These are phyloP conservation scores for Nemotelus nigrinus DNA, from an alignment of 2,888 invertebrate species.

Conservation along the genomic window DNA sequence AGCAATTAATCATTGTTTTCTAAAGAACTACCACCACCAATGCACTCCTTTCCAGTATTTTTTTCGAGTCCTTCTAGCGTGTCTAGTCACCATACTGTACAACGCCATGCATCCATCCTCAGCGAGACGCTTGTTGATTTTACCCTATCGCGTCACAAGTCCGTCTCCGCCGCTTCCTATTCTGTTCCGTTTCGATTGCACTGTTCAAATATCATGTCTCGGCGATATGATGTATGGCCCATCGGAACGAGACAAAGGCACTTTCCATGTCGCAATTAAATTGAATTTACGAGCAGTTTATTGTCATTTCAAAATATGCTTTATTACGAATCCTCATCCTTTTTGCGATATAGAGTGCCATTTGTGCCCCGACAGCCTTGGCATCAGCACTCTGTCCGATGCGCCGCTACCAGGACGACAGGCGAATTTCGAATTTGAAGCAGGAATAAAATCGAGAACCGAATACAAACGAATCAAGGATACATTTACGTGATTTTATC, in stretches of 20 bases:
- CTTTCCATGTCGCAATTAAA: slow-evolving; percentile 47
- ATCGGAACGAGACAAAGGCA: slow-evolving; percentile 51
- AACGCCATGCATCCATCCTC: too few species aligned
- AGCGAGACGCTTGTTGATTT: too few species aligned
- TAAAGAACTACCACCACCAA: too few species aligned
- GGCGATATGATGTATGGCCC: slow-evolving; percentile 46
- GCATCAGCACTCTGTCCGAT: background rate
- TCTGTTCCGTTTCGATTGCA: background rate
- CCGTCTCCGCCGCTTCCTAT: too few species aligned
- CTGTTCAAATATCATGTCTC: slow-evolving; percentile 2
- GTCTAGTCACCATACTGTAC: too few species aligned
- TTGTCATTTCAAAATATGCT: slow-evolving; percentile 49
- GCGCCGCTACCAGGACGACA: background rate
- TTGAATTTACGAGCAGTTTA: slow-evolving; percentile 47
- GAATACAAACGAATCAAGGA: background rate
- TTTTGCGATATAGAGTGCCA: background rate
- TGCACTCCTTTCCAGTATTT: too few species aligned
- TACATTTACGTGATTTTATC: background rate
- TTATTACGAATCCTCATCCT: slow-evolving; percentile 25
- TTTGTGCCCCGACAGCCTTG: background rate
- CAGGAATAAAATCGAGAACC: background rate
- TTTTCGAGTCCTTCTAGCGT: too few species aligned
- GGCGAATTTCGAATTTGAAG: background rate
- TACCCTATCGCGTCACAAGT: too few species aligned
- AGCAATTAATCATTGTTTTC: too few species aligned